Base-by-base conservation (phyloP, 2,888 invertebrate genomes). In the Trichacis sp. region DNA sequence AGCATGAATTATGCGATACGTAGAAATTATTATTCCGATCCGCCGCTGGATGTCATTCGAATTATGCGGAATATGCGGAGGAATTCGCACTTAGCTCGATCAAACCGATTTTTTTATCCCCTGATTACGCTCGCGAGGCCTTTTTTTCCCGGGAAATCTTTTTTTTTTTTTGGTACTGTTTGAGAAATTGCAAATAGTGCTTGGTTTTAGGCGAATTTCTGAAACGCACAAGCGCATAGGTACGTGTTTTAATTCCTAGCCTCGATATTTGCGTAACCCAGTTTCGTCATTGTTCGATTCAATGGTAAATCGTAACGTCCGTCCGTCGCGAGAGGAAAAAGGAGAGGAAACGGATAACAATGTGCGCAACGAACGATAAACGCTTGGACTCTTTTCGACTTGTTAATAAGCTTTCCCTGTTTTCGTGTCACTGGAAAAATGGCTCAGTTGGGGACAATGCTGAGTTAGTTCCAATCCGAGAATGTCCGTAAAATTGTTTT, bases 241-340 rank as follows among this genome's bases (percentile, higher is more conserved):
- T 62, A 73, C 75, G 76, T 78, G 76, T 76, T 81, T 81, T 79
- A 80, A 81, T 81, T 81, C 79, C 75, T 77, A 79, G 78, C 78
- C 78, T 80, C 82, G 80, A 80, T 80, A 81, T 82, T 80, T 82
- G 80, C 78, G 82, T 81, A 81, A 82, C 82, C 81, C 78, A 81
- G 80, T 82, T 82, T 81, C 79, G 76, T 78, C 79, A 81, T 82
- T 81, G 81, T 82, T 81, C 80, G 75, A 82, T 81, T 79, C 77
- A 79, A 77, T 77, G 78, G 77, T 77, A 76, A 76, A 79, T 77
- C 78, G 79, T 79, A 79, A 80, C 77, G 79, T 81, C 77, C 79
- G 78, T 60, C 63, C 54, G 36, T 45, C 73, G 72, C 72, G 74
- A 74, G 75, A 68, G 70, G 61, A 67, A 54, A 46, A 72, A 65